These are phyloP conservation scores for Crocodylus rhombifer DNA, from an alignment of 2,797 vertebrate species.

Conservation along the genomic window DNA sequence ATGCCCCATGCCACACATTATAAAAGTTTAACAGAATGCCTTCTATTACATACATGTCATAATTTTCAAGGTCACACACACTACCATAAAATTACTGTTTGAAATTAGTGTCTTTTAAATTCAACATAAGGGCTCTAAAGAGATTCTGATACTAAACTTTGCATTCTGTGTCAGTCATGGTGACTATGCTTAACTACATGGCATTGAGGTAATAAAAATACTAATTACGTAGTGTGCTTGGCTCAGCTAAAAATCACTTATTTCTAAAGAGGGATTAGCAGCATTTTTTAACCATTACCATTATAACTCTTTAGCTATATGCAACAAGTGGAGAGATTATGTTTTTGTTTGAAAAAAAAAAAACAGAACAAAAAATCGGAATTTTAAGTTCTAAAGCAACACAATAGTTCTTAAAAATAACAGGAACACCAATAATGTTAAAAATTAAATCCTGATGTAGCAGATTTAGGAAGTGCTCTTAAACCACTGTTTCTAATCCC, in stretches of 20 bases:
- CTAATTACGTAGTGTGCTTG: not conserved
- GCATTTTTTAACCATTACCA: not conserved
- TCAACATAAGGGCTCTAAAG: too few relatives aligned
- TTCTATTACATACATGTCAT: not conserved
- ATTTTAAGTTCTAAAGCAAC: too few relatives aligned
- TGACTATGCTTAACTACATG: not conserved
- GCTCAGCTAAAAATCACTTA: not conserved
- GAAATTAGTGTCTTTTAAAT: not conserved
- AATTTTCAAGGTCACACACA: not conserved
- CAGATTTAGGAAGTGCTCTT: too few relatives aligned
- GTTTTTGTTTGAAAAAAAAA: constrained; percentile 4
- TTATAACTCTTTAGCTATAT: not conserved
- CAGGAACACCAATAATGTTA: too few relatives aligned
- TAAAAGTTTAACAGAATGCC: not conserved
- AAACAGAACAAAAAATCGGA: not conserved
- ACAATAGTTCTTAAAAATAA: too few relatives aligned
- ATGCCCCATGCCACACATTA: not conserved
- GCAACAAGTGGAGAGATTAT: not conserved
- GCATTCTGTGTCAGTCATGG: not conserved
- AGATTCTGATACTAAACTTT: too few relatives aligned
- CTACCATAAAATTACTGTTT: not conserved
- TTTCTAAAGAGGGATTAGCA: not conserved
- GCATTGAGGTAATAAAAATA: not conserved
- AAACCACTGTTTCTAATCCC: too few relatives aligned
- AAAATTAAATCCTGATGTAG: too few relatives aligned